A percentile compares a stretch with the other conserved stretches of the same genome.
Conservation (phyloP, 2,888 invertebrate genomes). For the Eristalinus aeneus region DNA sequence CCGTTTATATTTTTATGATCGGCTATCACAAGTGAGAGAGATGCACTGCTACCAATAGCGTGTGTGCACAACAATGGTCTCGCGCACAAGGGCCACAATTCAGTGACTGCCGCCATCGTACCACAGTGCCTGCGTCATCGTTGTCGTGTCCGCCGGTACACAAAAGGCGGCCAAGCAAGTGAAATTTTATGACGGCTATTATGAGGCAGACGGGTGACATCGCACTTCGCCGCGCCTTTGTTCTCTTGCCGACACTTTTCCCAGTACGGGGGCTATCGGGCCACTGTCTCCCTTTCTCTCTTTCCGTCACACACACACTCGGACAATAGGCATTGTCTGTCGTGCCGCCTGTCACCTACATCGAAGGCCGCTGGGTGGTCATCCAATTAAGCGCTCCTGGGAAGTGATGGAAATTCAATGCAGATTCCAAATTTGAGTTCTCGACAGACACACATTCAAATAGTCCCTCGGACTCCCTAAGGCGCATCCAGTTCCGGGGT, state of each 20-base stretch:
- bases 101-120: slow-evolving; percentile 9
- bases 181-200: slow-evolving; percentile 66
- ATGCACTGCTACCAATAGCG: slow-evolving; percentile 39
- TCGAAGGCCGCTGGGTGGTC: slow-evolving; percentile 60
- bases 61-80: slow-evolving; percentile 47
- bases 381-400: slow-evolving; percentile 55
- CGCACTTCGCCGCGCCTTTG: slow-evolving; percentile 65
- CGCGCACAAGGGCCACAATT: slow-evolving; percentile 5
- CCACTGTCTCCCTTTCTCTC: neutral
- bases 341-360: slow-evolving; percentile 45
- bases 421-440: slow-evolving; percentile 25
- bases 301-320: neutral
- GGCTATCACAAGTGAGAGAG: slow-evolving; percentile 62
- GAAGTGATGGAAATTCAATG: slow-evolving; percentile 50
- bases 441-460: neutral
- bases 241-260: slow-evolving; percentile 48
- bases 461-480: slow-evolving; percentile 20
- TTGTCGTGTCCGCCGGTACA: neutral
- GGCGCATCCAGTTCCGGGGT: slow-evolving; percentile 45
- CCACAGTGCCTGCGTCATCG: neutral
- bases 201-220: slow-evolving; percentile 68
- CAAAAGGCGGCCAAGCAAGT: slow-evolving; percentile 39
- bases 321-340: slow-evolving; percentile 44
- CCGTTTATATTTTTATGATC: slow-evolving; percentile 70
- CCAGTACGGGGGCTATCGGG: slow-evolving; percentile 2